These are phyloP conservation scores for Diachasmimorpha longicaudata DNA, from an alignment of 1,140 invertebrate genomes.

Conservation along the genomic window DNA sequence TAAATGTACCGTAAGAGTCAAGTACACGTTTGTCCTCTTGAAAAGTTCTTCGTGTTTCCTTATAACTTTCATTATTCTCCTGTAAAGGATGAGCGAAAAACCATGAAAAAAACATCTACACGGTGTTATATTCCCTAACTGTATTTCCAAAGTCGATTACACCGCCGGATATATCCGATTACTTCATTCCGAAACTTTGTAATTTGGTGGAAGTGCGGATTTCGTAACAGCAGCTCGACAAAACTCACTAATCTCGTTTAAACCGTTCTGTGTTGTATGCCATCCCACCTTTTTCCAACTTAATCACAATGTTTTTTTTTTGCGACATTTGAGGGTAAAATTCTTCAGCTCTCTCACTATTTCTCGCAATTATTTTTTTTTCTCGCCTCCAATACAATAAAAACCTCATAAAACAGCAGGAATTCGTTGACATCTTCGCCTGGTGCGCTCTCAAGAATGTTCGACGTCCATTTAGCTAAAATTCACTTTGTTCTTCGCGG, in stretches of 20 bases:
- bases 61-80: background rate
- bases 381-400: no score
- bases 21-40: constrained; percentile 9
- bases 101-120: background rate
- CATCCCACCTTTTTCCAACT: background rate
- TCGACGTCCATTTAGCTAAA: no score
- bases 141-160: constrained; percentile 10
- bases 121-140: background rate
- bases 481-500: no score
- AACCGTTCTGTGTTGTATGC: background rate
- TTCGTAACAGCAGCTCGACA: background rate
- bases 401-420: no score
- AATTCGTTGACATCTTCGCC: no score
- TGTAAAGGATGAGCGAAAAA: background rate
- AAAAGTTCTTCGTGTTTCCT: constrained; percentile 1
- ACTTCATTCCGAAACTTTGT: constrained; percentile 6
- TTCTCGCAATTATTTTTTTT: no score
- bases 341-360: no score
- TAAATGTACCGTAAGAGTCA: background rate
- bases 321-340: constrained; percentile 1
- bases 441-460: no score
- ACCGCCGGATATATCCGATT: background rate
- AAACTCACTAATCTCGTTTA: constrained; percentile 6
- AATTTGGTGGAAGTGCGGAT: background rate
- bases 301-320: background rate